A percentile compares a stretch with the other conserved stretches of the same genome.
phyloP scores from a whole-genome alignment of 2,888 invertebrate genomes.

The Tetheella fluctuosa region DNA sequence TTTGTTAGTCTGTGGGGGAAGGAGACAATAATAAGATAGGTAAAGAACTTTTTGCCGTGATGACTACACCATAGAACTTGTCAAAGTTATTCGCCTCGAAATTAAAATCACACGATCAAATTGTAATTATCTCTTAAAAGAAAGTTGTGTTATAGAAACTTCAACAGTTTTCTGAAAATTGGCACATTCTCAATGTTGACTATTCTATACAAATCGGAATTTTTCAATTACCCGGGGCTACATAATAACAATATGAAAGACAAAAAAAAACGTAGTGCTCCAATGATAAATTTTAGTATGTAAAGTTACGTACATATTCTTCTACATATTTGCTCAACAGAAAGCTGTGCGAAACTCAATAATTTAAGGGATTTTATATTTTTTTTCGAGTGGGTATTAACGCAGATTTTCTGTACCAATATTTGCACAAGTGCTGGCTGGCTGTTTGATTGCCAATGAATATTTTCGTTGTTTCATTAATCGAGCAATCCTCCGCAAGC shows the following conservation, averaged over 20 bases:
- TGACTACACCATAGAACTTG: no score
- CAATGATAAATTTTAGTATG: slow-evolving; percentile 20
- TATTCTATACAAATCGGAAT: no score
- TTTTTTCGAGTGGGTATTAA: slow-evolving; percentile 49
- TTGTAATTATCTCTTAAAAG: no score
- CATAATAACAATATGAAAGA: slow-evolving; percentile 24
- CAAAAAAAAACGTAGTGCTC: slow-evolving; percentile 22
- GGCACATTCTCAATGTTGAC: no score
- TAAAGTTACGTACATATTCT: slow-evolving; percentile 40
- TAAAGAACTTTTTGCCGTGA: no score
- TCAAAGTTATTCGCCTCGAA: no score
- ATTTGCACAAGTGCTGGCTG: slow-evolving; percentile 55
- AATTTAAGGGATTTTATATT: slow-evolving; percentile 47
- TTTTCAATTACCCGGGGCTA: no score
- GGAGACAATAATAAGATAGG: no score
- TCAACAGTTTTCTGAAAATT: no score
- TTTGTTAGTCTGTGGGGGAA: no score
- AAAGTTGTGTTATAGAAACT: no score
- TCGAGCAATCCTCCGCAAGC: slow-evolving; percentile 47
- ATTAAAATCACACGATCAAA: no score
- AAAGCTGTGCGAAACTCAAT: slow-evolving; percentile 43
- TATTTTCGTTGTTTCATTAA: slow-evolving; percentile 61
- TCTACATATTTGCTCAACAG: slow-evolving; percentile 39
- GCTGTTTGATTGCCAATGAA: slow-evolving; percentile 64
- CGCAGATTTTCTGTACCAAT: slow-evolving; percentile 59